phyloP scores from a whole-genome alignment of 2,888 invertebrate species.

The Aspidiotus destructor region DNA sequence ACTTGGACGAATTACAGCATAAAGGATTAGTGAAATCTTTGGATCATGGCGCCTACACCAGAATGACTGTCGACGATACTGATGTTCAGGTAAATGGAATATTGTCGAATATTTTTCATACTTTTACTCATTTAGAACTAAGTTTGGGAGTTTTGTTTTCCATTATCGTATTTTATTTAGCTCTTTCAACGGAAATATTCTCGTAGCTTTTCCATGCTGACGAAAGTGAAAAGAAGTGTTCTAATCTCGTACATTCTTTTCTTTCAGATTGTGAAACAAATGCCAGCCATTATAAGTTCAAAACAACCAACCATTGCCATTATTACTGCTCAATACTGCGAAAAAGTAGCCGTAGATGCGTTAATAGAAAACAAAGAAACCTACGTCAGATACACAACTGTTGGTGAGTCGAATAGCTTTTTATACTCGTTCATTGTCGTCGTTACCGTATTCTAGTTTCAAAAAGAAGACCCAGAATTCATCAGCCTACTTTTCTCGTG shows the following conservation, averaged over 20 bases:
- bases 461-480: too few species aligned
- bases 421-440: too few species aligned
- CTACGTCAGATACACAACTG: conserved; percentile 89
- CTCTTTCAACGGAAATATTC: too few species aligned
- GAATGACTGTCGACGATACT: conserved; percentile 72
- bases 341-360: conserved; percentile 94
- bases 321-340: conserved; percentile 92
- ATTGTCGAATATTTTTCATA: background rate
- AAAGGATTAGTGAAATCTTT: conserved; percentile 75
- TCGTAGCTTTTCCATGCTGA: too few species aligned
- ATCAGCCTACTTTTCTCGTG: too few species aligned
- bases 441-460: too few species aligned
- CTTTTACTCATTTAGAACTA: too few species aligned
- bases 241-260: background rate
- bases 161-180: too few species aligned
- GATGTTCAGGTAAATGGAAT: conserved; percentile 54
- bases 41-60: conserved; percentile 72
- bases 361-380: conserved; percentile 97
- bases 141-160: too few species aligned
- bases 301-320: conserved; percentile 97
- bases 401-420: conserved; percentile 57
- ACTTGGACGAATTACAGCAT: conserved; percentile 61
- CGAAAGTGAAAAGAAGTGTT: too few species aligned
- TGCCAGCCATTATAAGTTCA: conserved; percentile 78
- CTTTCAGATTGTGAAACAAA: conserved; percentile 75